Evolutionary conservation across 2,888 invertebrate genomes (phyloP), one percentile per base, ranked within the genome.

Genomic region (Agrotis ipsilon): DNA sequence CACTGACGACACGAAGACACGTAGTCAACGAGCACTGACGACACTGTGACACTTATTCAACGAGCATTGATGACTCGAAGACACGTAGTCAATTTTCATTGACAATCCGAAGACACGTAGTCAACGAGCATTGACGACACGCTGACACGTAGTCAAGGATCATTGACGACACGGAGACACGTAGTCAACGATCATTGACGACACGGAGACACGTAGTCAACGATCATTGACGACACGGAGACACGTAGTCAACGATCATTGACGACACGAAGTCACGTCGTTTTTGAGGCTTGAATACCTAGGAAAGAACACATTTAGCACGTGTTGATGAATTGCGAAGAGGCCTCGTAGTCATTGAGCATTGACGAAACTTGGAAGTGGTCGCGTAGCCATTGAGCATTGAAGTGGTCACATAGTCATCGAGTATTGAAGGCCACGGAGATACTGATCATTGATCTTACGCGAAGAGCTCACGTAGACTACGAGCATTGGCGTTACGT

Each of bases 21-120:
- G 75, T n/a, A 11, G 68, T 75, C 62, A 78, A 11, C 52, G 65
- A 76, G 1, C 78, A 76, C 62, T 78, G 75, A 62, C 72, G 78
- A 66, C 48, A 72, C 75, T 48, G n/a, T 1, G 61, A 7, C 77
- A 63, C 62, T 69, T 32, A 14, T 58, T 75, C 69, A 76, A 19
- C 51, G 67, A 74, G 16, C 68, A 67, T 67, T 67, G 75, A 46
- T 60, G 61, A 67, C 57, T 65, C 73, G 66, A 21, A 16, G 67
- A 46, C 66, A 62, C 68, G 71, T 48, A 6, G 54, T 71, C 57
- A 71, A 39, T 32, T 55, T 49, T 1, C 61, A 60, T 51, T 71
- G 60, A 61, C 43, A 60, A 68, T 54, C 46, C 54, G 54, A 27
- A 27, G 55, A 51, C 46, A 61, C 72, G 63, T 49, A 24, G 49